These are phyloP conservation scores for Xestia sexstrigata DNA, from an alignment of 2,888 invertebrate species.

Conservation along the genomic window DNA sequence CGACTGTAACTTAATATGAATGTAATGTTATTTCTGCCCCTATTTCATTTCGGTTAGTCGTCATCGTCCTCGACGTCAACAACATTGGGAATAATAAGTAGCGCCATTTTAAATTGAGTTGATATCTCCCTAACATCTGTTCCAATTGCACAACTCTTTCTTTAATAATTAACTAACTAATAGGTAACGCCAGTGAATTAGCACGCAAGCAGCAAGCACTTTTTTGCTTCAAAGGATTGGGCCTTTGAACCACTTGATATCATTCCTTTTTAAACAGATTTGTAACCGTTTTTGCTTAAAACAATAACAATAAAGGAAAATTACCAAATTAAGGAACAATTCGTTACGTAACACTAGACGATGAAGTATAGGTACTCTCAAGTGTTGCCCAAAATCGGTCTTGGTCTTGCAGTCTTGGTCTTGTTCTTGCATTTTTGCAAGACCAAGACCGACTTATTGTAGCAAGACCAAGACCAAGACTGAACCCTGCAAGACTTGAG, in stretches of 20 bases:
- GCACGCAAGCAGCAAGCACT: too few relatives aligned
- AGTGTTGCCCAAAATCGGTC: too few relatives aligned
- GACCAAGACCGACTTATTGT: too few relatives aligned
- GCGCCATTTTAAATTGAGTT: not conserved
- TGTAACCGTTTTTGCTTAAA: conserved; percentile 18
- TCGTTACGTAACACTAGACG: not conserved
- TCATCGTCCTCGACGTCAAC: not conserved
- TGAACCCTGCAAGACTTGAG: too few relatives aligned
- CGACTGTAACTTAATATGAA: not conserved
- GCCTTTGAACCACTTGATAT: not conserved
- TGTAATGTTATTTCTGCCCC: not conserved
- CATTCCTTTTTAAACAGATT: conserved; percentile 36
- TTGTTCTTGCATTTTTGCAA: too few relatives aligned
- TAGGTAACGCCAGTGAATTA: not conserved
- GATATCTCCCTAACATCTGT: not conserved
- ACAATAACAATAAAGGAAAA: not conserved
- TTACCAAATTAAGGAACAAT: not conserved
- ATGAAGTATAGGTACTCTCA: too few relatives aligned
- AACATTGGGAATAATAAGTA: not conserved
- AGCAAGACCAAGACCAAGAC: too few relatives aligned
- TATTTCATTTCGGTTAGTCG: not conserved
- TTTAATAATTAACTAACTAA: not conserved
- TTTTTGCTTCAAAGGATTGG: too few relatives aligned
- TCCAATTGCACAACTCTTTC: not conserved
- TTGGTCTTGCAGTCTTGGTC: too few relatives aligned